A percentile compares a stretch with the other conserved stretches of the same genome.
Conservation (phyloP, 1,140 invertebrate species). For the Cheumatopsyche charites region DNA sequence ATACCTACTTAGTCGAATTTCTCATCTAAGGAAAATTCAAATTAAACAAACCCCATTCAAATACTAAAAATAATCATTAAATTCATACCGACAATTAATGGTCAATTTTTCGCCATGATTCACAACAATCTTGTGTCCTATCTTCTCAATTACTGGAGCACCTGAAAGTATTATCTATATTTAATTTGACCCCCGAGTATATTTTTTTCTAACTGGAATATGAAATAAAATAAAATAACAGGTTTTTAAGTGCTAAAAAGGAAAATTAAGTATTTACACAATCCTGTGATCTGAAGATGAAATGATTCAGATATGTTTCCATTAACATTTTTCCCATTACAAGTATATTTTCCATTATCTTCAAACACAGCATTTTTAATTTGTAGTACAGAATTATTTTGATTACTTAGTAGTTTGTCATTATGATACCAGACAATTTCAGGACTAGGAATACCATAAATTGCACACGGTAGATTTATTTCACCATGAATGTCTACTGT, state of each 20-base stretch:
- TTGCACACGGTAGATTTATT: conserved; percentile 1
- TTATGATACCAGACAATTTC: conserved; percentile 29
- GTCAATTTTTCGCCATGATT: conserved; percentile 37
- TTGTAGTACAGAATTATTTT: conserved; percentile 39
- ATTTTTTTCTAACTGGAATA: no score
- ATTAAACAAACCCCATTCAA: no score
- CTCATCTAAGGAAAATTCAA: no score
- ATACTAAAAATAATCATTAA: no score
- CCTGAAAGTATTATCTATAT: conserved; percentile 32
- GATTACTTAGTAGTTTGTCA: conserved; percentile 4
- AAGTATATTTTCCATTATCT: conserved; percentile 52
- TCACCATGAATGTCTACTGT: conserved; percentile 20
- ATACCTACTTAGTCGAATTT: no score
- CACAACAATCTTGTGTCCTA: conserved; percentile 28
- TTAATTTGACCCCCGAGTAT: no score
- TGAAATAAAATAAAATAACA: neutral
- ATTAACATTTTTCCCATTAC: conserved; percentile 53
- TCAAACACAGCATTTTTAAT: conserved; percentile 51
- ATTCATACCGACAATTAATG: neutral
- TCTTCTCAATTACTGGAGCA: conserved; percentile 32
- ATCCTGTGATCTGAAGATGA: conserved; percentile 18
- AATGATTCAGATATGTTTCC: conserved; percentile 26
- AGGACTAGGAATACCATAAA: conserved; percentile 13
- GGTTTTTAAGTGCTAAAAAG: neutral
- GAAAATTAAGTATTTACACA: neutral